Evolutionary conservation across 2,888 invertebrate genomes (phyloP), one percentile per base, ranked within the genome.

Genomic region (Eucriotettix oculatus): DNA sequence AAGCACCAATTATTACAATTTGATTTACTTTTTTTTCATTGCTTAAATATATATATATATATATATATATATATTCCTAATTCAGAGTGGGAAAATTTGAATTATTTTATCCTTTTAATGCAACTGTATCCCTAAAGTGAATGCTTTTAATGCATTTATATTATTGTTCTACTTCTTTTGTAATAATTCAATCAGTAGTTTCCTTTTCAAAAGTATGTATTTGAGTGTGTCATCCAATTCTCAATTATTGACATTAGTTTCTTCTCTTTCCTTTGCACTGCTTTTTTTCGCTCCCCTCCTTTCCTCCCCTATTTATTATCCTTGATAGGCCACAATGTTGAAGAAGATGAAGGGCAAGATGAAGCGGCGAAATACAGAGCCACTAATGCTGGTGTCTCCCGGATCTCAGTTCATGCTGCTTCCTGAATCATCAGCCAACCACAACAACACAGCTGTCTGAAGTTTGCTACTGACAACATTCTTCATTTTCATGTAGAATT

Each of bases 341-440:
- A 97, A 97, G 87, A 97, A 98, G 84, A 88, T 87, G 77, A 90
- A 90, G 79, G 84, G 85, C 72, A 97, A 97, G 83, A 94, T 95
- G 85, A 94, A 94, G 78, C 83, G 96, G 69, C 87, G 95, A 74
- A 92, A 95, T 79, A 92, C 92, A 69, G 91, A 92, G 79, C 87
- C 88, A 68, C 81, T 83, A 69, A 86, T 86, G 86, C 72, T 77
- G 69, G 75, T 77, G 61, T 76, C 78, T 60, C 77, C 78, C 16
- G 74, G 73, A 42, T 68, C 76, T 67, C 74, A 75, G 75, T 63
- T 63, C 55, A 59, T 61, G 53, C 52, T 63, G 60, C 61, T 63
- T 9, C 58, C 60, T 16, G 63, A 62, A 29, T 56, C 62, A 10
- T 59, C 62, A 44, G 61, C 63, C 54, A 64, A 64, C 59, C 64